phyloP scores from a whole-genome alignment of 2,113 vertebrate genomes.

The Oriolus oriolus region DNA sequence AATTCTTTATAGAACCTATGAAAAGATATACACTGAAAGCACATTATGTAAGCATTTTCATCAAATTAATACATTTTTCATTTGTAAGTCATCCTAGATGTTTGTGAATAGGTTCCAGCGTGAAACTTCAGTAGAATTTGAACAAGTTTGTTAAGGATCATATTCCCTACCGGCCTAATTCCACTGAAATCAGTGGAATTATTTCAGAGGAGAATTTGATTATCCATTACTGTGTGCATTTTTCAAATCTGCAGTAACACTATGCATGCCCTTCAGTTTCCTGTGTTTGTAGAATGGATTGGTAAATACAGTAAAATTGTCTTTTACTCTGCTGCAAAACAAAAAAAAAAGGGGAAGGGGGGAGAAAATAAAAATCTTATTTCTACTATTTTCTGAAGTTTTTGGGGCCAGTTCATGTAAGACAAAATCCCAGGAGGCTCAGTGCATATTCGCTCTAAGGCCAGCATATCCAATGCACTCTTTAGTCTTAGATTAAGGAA shows the following conservation, averaged over 20 bases:
- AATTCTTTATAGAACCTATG: not conserved
- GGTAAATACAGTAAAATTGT: not conserved
- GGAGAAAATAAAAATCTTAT: not conserved
- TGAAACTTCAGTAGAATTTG: not conserved
- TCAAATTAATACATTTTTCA: not conserved
- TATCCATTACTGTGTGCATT: not conserved
- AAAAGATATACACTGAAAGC: not conserved
- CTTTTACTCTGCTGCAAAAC: not conserved
- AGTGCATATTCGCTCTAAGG: slow-evolving; percentile 38
- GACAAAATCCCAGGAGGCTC: slow-evolving; percentile 33
- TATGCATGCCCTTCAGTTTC: not conserved
- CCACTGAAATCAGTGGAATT: not conserved
- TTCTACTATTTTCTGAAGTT: slow-evolving; percentile 16
- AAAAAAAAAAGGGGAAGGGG: fast-evolving
- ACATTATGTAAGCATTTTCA: not conserved
- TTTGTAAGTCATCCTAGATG: not conserved
- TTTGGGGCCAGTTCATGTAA: not conserved
- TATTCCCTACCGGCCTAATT: not conserved
- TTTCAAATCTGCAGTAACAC: not conserved
- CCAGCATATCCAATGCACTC: slow-evolving; percentile 45
- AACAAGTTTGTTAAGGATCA: not conserved
- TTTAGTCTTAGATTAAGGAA: slow-evolving; percentile 69
- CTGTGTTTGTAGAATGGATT: not conserved
- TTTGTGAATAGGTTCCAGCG: not conserved
- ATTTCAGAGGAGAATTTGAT: not conserved